Evolutionary conservation across 2,888 invertebrate species (phyloP), one percentile per base, ranked within the genome.

Genomic region (Apocheima hispidaria): DNA sequence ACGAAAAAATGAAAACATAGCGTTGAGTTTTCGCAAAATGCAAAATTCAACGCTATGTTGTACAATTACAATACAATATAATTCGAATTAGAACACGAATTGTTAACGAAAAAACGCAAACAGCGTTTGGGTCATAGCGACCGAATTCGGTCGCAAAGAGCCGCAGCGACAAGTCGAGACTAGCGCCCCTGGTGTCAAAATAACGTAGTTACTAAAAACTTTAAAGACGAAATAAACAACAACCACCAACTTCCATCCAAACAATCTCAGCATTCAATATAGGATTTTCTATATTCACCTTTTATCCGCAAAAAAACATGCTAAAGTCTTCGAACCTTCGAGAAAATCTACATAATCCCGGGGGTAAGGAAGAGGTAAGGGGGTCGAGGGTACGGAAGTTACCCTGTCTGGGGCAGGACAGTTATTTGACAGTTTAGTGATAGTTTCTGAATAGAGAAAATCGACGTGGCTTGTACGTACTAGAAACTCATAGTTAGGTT

Each of bases 341-440:
- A 50, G 33, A 40, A 26, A 63, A 72, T 73, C 68, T 70, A 53
- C 69, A 69, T 74, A 70, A 72, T 74, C 72, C 69, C 60, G 20
- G 14, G 68, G 56, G 46, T 5, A 46, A 16, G 20, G 30, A 38
- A 26, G 43, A 36, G 48, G 41, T 43, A 16, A 28, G 41, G 30
- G 48, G 14, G 26, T 7, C 36, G 35, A 7, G 33, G 26, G 50
- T 38, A 35, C 36, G 50, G 38, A 50, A 50, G 50, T n/a, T 14
- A 26, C 46, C 40, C 49, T 28, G 36, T 23, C 36, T 43, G 33
- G 7, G 38, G n/a, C 23, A 30, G 7, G 60, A 60, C 60, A 51
- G 44, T 55, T 55, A 55, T 60, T 60, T 55, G 60, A 55, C 55
- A 60, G 49, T 51, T 51, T 33, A 55, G 35, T 30, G 60, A 55